phyloP scores from a whole-genome alignment of 2,797 vertebrate species.

The Chrosomus eos region DNA sequence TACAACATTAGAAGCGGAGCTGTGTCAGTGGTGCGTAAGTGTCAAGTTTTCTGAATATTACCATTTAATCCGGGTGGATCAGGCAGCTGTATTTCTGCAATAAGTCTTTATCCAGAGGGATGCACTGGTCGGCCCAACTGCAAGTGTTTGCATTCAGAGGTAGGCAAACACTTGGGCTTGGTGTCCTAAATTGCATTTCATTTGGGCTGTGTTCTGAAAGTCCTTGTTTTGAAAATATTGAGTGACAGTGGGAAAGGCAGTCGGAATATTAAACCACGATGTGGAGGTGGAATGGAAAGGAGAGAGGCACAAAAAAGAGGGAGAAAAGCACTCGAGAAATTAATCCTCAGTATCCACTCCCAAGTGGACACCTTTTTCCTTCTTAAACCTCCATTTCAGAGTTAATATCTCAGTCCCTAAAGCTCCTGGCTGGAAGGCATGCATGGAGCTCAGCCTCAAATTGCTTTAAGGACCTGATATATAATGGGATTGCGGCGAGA shows the following conservation, averaged over 20 bases:
- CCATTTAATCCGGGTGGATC: constrained; percentile 46
- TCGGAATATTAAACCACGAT: constrained; percentile 53
- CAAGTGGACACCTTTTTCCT: constrained; percentile 79
- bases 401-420: constrained; percentile 78
- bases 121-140: background rate
- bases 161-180: constrained; percentile 31
- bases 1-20: constrained; percentile 26
- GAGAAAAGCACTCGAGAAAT: constrained; percentile 77
- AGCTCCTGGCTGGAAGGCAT: constrained; percentile 75
- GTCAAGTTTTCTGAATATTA: constrained; percentile 42
- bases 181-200: constrained; percentile 49
- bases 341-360: constrained; percentile 79
- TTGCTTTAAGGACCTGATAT: constrained; percentile 75
- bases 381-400: constrained; percentile 77
- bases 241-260: constrained; percentile 67
- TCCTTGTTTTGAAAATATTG: constrained; percentile 70
- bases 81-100: constrained; percentile 8
- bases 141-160: constrained; percentile 41
- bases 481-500: constrained; percentile 78
- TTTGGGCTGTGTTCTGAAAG: constrained; percentile 38
- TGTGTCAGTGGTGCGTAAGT: constrained; percentile 5
- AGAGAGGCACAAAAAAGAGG: constrained; percentile 60
- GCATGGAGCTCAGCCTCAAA: constrained; percentile 67
- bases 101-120: constrained; percentile 22
- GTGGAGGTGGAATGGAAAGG: constrained; percentile 65